Base-by-base conservation (phyloP, 1,140 invertebrate species). In the Venustaconcha ellipsiformis region DNA sequence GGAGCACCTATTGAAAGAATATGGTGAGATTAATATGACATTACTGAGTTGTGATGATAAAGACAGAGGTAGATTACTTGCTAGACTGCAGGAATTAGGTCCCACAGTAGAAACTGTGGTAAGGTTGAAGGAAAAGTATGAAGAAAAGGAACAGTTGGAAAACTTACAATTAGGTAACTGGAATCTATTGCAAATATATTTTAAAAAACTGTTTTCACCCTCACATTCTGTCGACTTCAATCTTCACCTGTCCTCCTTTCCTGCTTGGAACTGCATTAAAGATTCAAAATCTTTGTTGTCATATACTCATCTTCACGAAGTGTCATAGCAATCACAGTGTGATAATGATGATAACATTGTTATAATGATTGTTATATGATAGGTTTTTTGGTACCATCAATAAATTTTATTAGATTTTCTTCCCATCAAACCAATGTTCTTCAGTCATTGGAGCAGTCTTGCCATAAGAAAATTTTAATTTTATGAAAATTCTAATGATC, bases 111-210 rank as follows among this genome's bases (percentile, higher is more conserved):
- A 58, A 26, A 48, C 67, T 13, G 66, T 30, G 66, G 18, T 67
- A n/a, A 57, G 30, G 8, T 17, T 73, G 18, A 73, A 73, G 30
- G 26, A 20, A 6, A 73, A 67, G n/a, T 73, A 67, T 73, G 72
- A 67, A 15, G 72, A 73, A n/a, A n/a, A 67, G n/a, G 72, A 73
- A 13, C 56, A 66, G 37, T n/a, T 73, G 11, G 18, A 56, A 48
- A 8, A 67, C 66, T 55, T 73, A 55, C 63, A 30, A 57, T 18
- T 59, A 63, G 72, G 72, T 73, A 73, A 20, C 30, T 37, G 64
- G 14, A 17, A 58, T 11, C 11, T 12, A 68, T n/a, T 56, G 56
- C 14, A 48, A 20, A 57, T 55, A 30, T 48, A 18, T 57, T 48
- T 18, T 8, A 15, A 14, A n/a, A 17, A 48, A 17, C 13, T 12